A percentile compares a stretch with the other conserved stretches of the same genome.
Evolutionary conservation across 2,797 vertebrate species (phyloP).

Genomic region (Galagoides demidoff): DNA sequence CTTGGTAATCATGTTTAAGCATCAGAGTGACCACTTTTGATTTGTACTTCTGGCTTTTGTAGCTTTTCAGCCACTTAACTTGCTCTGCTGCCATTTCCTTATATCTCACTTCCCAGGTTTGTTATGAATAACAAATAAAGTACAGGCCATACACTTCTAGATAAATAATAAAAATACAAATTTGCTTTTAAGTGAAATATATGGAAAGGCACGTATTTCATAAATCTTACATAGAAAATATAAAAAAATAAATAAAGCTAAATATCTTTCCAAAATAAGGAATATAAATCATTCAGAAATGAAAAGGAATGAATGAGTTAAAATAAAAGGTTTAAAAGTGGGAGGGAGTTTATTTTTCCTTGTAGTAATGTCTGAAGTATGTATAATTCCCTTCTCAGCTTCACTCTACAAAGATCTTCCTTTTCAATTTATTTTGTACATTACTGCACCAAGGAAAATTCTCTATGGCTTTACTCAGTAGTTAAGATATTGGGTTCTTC

Average conservation of each 20-base stretch:
- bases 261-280: not conserved
- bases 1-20: not conserved
- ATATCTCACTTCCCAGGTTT: not conserved
- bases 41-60: not conserved
- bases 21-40: not conserved
- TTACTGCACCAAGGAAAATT: not conserved
- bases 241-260: not conserved
- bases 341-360: not conserved
- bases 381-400: not conserved
- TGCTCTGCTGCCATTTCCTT: not conserved
- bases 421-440: not conserved
- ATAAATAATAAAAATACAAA: not conserved
- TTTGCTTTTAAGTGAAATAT: constrained; percentile 3
- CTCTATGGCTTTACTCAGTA: not conserved
- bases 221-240: not conserved
- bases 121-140: not conserved
- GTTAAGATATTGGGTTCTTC: not conserved
- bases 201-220: not conserved
- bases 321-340: not conserved
- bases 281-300: not conserved
- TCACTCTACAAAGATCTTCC: not conserved
- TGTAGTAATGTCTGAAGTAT: not conserved
- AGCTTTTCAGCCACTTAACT: not conserved
- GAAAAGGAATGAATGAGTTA: not conserved
- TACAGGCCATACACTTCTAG: not conserved